These are phyloP conservation scores for Phaenicophaeus curvirostris DNA, from an alignment of 2,797 vertebrate genomes.

Conservation along the genomic window DNA sequence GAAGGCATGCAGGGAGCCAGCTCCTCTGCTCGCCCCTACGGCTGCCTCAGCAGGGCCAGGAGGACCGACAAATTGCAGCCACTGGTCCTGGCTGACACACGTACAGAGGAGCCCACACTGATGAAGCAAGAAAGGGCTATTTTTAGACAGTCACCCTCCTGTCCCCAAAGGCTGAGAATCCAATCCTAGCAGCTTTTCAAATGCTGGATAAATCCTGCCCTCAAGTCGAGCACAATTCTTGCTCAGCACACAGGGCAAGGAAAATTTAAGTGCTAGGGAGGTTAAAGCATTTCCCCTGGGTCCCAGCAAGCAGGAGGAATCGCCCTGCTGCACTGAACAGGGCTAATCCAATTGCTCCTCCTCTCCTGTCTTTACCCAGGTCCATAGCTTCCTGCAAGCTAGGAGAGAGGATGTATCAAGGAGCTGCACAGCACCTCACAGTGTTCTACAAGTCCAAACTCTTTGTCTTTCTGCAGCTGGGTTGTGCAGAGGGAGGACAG, in stretches of 20 bases:
- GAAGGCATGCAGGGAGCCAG: background rate
- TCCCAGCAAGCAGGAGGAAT: background rate
- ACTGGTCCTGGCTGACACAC: background rate
- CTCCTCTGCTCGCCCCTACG: background rate
- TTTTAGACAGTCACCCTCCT: background rate
- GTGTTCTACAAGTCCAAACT: rapidly evolving
- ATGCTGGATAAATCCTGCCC: background rate
- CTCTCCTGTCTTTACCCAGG: background rate
- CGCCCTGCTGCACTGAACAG: background rate
- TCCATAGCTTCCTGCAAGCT: background rate
- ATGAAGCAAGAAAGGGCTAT: background rate
- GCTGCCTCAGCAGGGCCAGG: background rate
- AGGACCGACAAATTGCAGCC: background rate
- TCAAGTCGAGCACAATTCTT: background rate
- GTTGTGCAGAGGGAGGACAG: background rate
- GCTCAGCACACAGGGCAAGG: rapidly evolving
- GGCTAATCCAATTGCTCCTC: background rate
- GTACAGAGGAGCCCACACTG: background rate
- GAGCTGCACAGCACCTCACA: background rate
- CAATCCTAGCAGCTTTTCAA: background rate
- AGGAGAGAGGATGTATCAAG: background rate
- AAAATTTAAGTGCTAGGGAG: background rate
- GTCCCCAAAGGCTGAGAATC: background rate
- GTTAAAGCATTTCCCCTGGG: background rate
- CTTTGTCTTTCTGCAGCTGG: background rate